Evolutionary conservation across 2,113 vertebrate species (phyloP).

Genomic region (Sinocyclocheilus anophthalmus): DNA sequence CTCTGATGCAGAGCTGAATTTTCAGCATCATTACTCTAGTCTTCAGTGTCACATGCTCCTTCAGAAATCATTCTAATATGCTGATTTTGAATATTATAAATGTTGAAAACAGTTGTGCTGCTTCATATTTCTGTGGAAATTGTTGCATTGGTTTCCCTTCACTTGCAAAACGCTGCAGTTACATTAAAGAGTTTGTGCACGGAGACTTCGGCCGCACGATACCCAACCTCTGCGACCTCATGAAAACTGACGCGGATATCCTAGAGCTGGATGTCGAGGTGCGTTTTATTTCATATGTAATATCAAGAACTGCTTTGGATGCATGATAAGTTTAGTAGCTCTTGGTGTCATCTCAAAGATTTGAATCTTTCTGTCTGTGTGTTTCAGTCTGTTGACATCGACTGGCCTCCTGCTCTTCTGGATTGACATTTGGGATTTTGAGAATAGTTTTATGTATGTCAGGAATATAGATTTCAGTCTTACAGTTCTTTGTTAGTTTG

Average conservation of each 20-base stretch:
- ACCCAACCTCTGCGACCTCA: constrained; percentile 88
- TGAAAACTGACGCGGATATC: constrained; percentile 89
- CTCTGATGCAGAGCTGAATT: too few relatives aligned
- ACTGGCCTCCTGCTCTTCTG: constrained; percentile 91
- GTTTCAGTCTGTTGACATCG: constrained; percentile 91
- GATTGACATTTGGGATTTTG: constrained; percentile 69
- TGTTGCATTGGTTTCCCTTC: neutral
- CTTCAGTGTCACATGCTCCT: neutral
- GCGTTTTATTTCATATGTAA: neutral
- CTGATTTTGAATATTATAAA: too few relatives aligned
- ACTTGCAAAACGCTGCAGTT: constrained; percentile 71
- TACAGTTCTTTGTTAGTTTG: neutral
- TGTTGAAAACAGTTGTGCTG: neutral
- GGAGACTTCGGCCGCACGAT: constrained; percentile 97
- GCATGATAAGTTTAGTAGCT: neutral
- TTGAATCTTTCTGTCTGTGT: neutral
- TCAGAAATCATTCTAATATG: neutral
- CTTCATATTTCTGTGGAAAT: neutral
- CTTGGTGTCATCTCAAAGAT: neutral
- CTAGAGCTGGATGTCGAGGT: constrained; percentile 97
- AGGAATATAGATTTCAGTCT: neutral
- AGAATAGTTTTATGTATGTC: neutral
- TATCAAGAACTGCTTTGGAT: neutral
- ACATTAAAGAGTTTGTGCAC: constrained; percentile 97
- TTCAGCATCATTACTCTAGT: too few relatives aligned